Evolutionary conservation across 2,888 invertebrate genomes (phyloP), one percentile per base, ranked within the genome.

Genomic region (Lycaena phlaeas): DNA sequence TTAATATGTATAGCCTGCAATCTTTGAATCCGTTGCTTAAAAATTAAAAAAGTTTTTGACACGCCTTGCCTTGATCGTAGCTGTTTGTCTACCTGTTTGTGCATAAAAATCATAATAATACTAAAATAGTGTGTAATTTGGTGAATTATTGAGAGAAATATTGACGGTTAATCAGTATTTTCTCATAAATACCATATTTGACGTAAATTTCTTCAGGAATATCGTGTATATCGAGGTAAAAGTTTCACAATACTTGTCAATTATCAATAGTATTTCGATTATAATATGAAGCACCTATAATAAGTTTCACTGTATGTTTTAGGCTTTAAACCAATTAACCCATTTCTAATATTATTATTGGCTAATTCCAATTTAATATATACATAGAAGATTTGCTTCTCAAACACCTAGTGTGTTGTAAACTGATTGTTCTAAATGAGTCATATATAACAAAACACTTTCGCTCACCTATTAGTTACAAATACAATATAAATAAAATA

Each of bases 1-100:
- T n/a, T n/a, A n/a, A n/a, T n/a, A n/a, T n/a, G n/a, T n/a, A n/a
- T n/a, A n/a, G n/a, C n/a, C n/a, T n/a, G n/a, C n/a, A n/a, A n/a
- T n/a, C n/a, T n/a, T n/a, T n/a, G n/a, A 11, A 15, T 10, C 11
- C 18, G 12, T 37, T 11, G 36, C 30, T 30, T 5, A 22, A 6
- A n/a, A 22, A 34, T 22, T 36, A 28, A 40, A 39, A 49, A 45
- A 52, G 49, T 53, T 53, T 54, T 58, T 56, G 58, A 58, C 58
- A 58, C 58, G 52, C 58, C 58, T 58, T 47, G 9, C 34, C 34
- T 34, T 34, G 34, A 22, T 31, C 30, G 14, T 27, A 34, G 26
- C 43, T 44, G 42, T 40, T 43, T 40, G 40, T n/a, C n/a, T n/a
- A n/a, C n/a, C n/a, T 40, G 28, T 27, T 44, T 43, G 41, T 43